Conservation (phyloP, 2,113 vertebrate species). For the Merops nubicus region DNA sequence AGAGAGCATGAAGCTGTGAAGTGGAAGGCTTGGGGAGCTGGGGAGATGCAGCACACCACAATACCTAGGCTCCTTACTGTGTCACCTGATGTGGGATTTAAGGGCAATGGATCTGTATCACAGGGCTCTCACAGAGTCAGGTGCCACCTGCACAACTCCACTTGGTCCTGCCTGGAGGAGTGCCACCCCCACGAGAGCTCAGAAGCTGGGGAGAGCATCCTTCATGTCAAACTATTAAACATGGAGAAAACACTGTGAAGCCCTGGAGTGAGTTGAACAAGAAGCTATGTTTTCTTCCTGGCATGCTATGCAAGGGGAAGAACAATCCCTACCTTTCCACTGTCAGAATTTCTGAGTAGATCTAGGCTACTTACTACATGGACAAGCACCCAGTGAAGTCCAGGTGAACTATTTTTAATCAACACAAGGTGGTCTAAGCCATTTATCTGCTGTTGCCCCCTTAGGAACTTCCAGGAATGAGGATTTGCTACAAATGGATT, state of each 20-base stretch:
- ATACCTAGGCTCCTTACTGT: background rate
- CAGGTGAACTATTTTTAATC: background rate
- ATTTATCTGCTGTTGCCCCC: background rate
- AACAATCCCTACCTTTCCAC: background rate
- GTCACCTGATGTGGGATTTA: background rate
- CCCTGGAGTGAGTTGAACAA: background rate
- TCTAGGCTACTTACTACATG: background rate
- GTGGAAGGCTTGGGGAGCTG: background rate
- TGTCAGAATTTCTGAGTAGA: background rate
- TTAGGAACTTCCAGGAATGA: background rate
- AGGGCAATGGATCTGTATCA: background rate
- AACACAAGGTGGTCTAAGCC: background rate
- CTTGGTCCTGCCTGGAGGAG: background rate
- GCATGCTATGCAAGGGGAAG: background rate
- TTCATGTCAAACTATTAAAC: background rate
- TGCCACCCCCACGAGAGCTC: background rate
- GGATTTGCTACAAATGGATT: background rate
- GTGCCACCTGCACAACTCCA: rapidly evolving
- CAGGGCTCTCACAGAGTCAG: background rate
- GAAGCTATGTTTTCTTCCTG: background rate
- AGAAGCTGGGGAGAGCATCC: background rate
- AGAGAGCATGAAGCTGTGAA: background rate
- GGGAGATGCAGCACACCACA: background rate
- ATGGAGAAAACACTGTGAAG: background rate
- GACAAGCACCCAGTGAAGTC: background rate